Evolutionary conservation across 2,888 invertebrate species (phyloP), one percentile per base, ranked within the genome.

Genomic region (Cryptus armator): DNA sequence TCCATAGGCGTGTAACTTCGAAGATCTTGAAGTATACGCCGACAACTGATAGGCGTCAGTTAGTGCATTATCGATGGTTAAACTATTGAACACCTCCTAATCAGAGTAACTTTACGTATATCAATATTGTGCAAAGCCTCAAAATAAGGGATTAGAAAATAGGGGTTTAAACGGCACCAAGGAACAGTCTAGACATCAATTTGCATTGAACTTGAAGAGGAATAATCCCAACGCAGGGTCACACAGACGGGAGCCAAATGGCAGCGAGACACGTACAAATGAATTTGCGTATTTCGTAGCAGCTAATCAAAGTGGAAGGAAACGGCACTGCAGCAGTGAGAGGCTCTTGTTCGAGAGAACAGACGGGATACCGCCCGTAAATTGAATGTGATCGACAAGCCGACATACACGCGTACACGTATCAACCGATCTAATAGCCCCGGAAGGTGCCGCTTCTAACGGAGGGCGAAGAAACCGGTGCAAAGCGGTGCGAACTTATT

Each of bases 401-500:
- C 62, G 64, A 4, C 10, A n/a, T 32, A 29, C n/a, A 16, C 16
- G 37, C 37, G 37, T 64, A 59, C 37, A 68, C 51, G 59, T 51
- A 43, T 43, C 43, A 12, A 43, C 29, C 29, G 77, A 70, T 77
- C 62, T 46, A 75, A 78, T 70, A 56, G 70, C 74, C 19, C 19
- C 81, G 84, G 84, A 81, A 81, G 51, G 67, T 79, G 43, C 72
- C 53, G 46, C 62, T 48, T 48, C 64, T 64, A 48, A 32, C 24
- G 43, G 62, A 75, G 19, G 48, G 46, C 53, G 43, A 66, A 70
- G 70, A 72, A 81, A 78, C 81, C 67, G 75, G 81, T 56, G 68
- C 78, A 51, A 75, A 74, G 70, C 56, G 64, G 81, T 79, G 66
- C 78, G 70, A 78, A 75, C 81, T 81, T 66, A 77, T 85, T 79